Conservation (phyloP, 2,113 vertebrate genomes). For the Myanophis thanlyinensis region DNA sequence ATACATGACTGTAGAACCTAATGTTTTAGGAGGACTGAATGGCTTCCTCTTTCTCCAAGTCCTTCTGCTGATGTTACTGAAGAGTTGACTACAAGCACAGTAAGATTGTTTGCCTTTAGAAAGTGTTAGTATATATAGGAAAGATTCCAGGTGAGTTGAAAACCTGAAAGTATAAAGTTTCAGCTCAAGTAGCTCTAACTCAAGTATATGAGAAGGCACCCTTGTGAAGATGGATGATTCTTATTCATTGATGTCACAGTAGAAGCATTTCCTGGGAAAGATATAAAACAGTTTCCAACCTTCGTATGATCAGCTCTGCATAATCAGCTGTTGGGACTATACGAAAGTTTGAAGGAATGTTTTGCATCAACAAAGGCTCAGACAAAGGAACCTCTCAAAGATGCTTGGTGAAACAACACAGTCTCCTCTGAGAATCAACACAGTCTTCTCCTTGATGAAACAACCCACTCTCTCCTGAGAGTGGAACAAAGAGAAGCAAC, state of each 20-base stretch:
- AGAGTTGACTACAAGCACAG: neutral
- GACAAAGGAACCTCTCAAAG: neutral
- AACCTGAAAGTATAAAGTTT: neutral
- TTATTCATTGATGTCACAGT: neutral
- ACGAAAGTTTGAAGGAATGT: too few species aligned
- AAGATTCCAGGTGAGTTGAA: neutral
- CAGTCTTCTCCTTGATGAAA: neutral
- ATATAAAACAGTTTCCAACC: neutral
- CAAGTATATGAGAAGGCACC: neutral
- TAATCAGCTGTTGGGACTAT: neutral
- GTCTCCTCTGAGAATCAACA: neutral
- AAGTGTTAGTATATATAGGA: neutral
- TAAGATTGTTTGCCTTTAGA: neutral
- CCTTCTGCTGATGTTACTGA: neutral
- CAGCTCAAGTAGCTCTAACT: neutral
- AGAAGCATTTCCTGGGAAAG: neutral
- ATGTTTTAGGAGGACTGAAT: too few species aligned
- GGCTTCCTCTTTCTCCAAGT: neutral
- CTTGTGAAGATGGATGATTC: neutral
- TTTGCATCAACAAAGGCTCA: neutral
- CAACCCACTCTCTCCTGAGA: neutral
- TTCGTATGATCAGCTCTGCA: neutral
- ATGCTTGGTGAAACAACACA: neutral
- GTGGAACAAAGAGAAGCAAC: neutral
- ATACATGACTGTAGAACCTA: neutral